Conservation (phyloP, 1,140 invertebrate species). For the Rhopalosiphum padi region DNA sequence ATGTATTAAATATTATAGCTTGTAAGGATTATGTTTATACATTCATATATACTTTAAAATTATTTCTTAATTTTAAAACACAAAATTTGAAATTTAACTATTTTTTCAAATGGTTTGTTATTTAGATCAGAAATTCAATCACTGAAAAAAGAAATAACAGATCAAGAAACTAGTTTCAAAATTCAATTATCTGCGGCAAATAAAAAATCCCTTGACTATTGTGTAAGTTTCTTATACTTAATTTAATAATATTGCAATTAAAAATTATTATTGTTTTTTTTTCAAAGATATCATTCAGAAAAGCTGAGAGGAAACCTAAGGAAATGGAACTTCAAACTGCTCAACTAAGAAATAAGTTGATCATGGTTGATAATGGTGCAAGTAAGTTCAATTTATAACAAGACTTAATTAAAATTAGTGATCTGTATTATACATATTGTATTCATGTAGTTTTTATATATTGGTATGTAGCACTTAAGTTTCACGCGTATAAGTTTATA, state of each 20-base stretch:
- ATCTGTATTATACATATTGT: no score
- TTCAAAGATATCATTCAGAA: conserved; percentile 70
- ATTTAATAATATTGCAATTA: neutral
- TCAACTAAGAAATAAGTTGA: conserved; percentile 75
- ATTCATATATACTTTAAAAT: no score
- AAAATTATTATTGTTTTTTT: neutral
- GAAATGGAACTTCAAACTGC: conserved; percentile 77
- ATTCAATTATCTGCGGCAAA: conserved; percentile 76
- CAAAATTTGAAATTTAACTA: neutral
- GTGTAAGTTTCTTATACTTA: conserved; percentile 27
- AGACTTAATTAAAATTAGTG: conserved; percentile 61
- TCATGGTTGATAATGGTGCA: conserved; percentile 66
- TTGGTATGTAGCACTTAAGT: no score
- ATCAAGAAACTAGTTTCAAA: conserved; percentile 80
- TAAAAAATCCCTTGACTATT: conserved; percentile 66
- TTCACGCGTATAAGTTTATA: no score
- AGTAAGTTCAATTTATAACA: conserved; percentile 29
- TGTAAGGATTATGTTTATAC: no score
- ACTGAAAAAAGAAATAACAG: conserved; percentile 78
- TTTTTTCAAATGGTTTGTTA: conserved; percentile 42
- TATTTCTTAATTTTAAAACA: no score
- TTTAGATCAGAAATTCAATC: conserved; percentile 75
- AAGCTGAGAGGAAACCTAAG: conserved; percentile 77
- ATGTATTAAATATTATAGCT: no score
- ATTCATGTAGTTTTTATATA: no score